Percentiles rank a stretch among this genome's conserved stretches.
These are phyloP conservation scores for Semotilus atromaculatus DNA, from an alignment of 2,797 vertebrate genomes.

Conservation along the genomic window DNA sequence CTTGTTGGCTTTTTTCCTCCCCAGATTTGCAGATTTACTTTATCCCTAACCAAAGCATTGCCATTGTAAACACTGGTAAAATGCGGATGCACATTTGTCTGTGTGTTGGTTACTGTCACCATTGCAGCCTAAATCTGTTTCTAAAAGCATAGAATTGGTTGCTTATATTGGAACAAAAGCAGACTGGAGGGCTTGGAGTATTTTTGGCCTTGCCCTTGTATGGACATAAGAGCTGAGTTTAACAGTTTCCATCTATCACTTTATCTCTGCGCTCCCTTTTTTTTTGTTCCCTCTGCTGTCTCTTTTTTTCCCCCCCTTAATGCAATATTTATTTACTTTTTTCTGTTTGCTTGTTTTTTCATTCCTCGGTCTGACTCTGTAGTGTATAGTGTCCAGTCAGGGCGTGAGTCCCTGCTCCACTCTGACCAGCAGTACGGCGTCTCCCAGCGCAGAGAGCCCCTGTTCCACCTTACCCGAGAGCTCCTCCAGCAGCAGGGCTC, in stretches of 20 bases:
- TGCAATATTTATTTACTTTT: slow-evolving; percentile 9
- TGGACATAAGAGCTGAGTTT: slow-evolving; percentile 34
- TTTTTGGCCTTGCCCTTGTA: slow-evolving; percentile 48
- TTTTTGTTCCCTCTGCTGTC: neutral
- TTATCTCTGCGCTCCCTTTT: slow-evolving; percentile 2
- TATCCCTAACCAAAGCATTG: neutral
- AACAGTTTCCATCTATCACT: slow-evolving; percentile 18
- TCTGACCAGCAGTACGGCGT: slow-evolving; percentile 95
- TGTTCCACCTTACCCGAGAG: slow-evolving; percentile 91
- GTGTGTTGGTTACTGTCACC: slow-evolving; percentile 31
- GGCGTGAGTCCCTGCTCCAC: slow-evolving; percentile 96
- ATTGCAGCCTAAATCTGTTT: slow-evolving; percentile 32
- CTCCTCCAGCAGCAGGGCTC: slow-evolving; percentile 74
- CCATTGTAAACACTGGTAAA: slow-evolving; percentile 20
- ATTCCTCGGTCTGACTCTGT: neutral
- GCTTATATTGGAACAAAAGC: slow-evolving; percentile 48
- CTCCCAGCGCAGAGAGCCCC: slow-evolving; percentile 93
- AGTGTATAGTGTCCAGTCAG: slow-evolving; percentile 87
- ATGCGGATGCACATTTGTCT: neutral
- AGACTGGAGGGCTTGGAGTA: slow-evolving; percentile 42
- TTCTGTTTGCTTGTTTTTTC: neutral
- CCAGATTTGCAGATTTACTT: neutral
- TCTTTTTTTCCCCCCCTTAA: neutral
- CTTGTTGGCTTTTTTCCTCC: neutral
- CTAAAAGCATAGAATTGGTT: slow-evolving; percentile 26